Conservation (phyloP, 35 echinoderm and acorn worm species). For the Holothuria glaberrima region DNA sequence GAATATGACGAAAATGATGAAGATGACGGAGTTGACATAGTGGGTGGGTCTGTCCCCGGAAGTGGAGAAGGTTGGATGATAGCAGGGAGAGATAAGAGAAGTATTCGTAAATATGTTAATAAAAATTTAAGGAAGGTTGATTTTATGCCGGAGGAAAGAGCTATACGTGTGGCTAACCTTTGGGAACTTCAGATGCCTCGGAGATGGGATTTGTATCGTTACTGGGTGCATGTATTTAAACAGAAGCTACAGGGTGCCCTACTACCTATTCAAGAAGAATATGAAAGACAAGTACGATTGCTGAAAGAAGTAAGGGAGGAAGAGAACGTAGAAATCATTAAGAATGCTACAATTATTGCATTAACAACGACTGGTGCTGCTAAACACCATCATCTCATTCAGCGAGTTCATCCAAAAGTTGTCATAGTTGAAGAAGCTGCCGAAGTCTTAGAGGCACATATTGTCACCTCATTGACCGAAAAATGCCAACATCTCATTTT, state of each 20-base stretch:
- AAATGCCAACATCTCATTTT: slow-evolving; percentile 91
- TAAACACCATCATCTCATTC: slow-evolving; percentile 71
- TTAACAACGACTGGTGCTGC: slow-evolving; percentile 96
- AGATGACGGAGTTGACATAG: neutral
- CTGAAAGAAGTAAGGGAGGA: slow-evolving; percentile 72
- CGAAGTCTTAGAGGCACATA: slow-evolving; percentile 89
- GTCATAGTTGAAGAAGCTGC: slow-evolving; percentile 97
- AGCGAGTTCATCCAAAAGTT: slow-evolving; percentile 76
- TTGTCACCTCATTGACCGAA: slow-evolving; percentile 79
- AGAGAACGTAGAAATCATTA: slow-evolving; percentile 76
- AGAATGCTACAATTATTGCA: slow-evolving; percentile 68
- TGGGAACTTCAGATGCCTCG: slow-evolving; percentile 56
- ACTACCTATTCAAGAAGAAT: slow-evolving; percentile 36
- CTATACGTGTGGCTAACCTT: slow-evolving; percentile 10
- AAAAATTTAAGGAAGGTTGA: slow-evolving; percentile 1
- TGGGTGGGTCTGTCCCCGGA: neutral
- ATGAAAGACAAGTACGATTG: slow-evolving; percentile 42
- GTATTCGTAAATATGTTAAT: neutral
- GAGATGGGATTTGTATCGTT: slow-evolving; percentile 75
- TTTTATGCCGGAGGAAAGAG: slow-evolving; percentile 62
- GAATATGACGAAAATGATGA: slow-evolving; percentile 29
- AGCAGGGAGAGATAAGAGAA: neutral
- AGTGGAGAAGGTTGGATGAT: neutral
- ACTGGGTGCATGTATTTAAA: slow-evolving; percentile 62
- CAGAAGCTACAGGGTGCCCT: neutral